Base-by-base conservation (phyloP, 2,797 vertebrate genomes). In the Sebastes diploproa region DNA sequence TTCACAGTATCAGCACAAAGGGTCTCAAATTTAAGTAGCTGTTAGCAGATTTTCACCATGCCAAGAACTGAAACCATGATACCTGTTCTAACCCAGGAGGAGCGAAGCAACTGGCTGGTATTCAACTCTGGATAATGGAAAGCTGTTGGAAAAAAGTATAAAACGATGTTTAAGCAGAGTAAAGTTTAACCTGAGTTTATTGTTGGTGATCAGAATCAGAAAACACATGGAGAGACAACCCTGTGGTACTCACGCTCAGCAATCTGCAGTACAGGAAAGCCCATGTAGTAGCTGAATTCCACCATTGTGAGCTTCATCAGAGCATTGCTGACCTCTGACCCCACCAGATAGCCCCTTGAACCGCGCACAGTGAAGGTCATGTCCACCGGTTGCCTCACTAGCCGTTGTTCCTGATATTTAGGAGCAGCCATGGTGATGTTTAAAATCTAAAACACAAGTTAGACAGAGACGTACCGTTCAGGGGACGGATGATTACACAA, bases 21-120 rank as follows among this genome's bases (percentile, higher is more conserved):
- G 5, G 25, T 25, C 29, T 68, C 12, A 52, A 22, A n/a, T 63
- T 68, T 13, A 29, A 38, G 4, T 38, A 18, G n/a, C 7, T 36
- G n/a, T 8, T 7, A 60, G 56, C 11, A 42, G 14, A 9, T 60
- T 66, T 77, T 62, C 32, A 38, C 2, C 9, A 38, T 7, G 25
- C 10, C 6, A 65, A 60, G 16, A 80, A 32, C 13, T 42, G 23
- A 50, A 78, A 77, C n/a, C 2, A 32, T 11, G 20, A 36, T 95
- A 99, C 98, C 98, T 97, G 98, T 99, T 96, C 93, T 97, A 74
- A 99, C 96, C 98, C 98, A 99, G 12, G 98, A 98, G 58, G 97
- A 98, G 82, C 97, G 97, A 89, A 99, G 96, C 91, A 97, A 5
- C 60, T 97, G 97, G 70, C 97, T 97, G 75, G 97, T 96, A 85